Evolutionary conservation across 2,113 vertebrate species (phyloP).

Genomic region (Macroglossus sobrinus): DNA sequence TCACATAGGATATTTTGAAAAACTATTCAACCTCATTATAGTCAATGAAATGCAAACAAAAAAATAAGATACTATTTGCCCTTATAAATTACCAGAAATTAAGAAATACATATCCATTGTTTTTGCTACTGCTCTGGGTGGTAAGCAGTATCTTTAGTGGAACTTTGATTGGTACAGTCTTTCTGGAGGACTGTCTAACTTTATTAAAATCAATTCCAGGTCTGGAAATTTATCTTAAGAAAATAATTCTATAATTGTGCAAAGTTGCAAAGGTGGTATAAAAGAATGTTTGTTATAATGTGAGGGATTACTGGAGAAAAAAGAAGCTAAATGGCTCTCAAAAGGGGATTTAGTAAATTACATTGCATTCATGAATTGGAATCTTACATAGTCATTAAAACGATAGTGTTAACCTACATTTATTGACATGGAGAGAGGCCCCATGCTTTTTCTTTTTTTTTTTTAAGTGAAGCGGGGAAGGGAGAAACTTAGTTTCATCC

Average conservation of each 20-base stretch:
- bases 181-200: background rate
- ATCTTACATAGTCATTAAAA: background rate
- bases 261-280: background rate
- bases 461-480: background rate
- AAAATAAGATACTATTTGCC: background rate
- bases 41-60: background rate
- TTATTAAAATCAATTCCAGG: background rate
- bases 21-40: background rate
- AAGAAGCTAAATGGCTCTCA: background rate
- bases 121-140: background rate
- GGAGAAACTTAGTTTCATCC: background rate
- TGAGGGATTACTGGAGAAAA: background rate
- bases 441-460: background rate
- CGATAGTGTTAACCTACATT: background rate
- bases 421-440: background rate
- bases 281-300: background rate
- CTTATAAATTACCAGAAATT: background rate
- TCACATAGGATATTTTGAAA: background rate
- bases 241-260: background rate
- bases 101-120: background rate
- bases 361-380: background rate
- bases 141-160: background rate
- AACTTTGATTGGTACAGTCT: background rate
- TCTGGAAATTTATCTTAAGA: conserved; percentile 3
- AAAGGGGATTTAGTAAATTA: background rate